These are phyloP conservation scores for Hyla sarda DNA, from an alignment of 2,113 vertebrate species.

Conservation along the genomic window DNA sequence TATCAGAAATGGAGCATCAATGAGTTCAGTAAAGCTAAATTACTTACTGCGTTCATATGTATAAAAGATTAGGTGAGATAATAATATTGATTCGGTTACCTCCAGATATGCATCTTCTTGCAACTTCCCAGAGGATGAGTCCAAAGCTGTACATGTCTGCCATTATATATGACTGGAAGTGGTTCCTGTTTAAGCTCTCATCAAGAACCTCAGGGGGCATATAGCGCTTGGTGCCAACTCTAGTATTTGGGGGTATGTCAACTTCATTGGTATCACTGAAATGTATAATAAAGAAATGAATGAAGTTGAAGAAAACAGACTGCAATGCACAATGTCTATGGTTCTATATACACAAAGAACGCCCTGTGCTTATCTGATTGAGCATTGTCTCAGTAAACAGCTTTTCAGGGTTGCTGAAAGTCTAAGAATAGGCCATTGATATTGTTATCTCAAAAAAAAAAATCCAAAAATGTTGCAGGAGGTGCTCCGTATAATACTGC, in stretches of 20 bases:
- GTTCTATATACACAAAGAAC: too few relatives aligned
- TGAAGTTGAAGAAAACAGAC: background rate
- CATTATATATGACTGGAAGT: conserved; percentile 98
- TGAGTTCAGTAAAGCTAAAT: background rate
- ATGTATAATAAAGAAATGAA: conserved; percentile 25
- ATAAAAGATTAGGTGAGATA: conserved; percentile 7
- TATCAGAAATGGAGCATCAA: background rate
- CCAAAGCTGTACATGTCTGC: conserved; percentile 98
- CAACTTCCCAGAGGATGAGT: conserved; percentile 96
- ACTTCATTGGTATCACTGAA: conserved; percentile 94
- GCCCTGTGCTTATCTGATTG: too few relatives aligned
- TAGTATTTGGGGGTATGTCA: conserved; percentile 94
- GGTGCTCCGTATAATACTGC: too few relatives aligned
- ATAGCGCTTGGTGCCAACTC: conserved; percentile 96
- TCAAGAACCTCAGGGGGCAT: conserved; percentile 98
- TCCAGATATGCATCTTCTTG: conserved; percentile 92
- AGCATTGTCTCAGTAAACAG: too few relatives aligned
- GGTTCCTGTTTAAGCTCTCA: conserved; percentile 91
- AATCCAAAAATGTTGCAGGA: too few relatives aligned
- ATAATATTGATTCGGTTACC: conserved; percentile 74
- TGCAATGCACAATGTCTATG: too few relatives aligned
- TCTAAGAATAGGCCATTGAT: too few relatives aligned
- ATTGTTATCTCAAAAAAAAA: too few relatives aligned
- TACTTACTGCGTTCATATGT: background rate
- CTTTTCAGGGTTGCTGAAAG: too few relatives aligned